Conservation (phyloP, 2,113 vertebrate species). For the Leiothrix lutea region DNA sequence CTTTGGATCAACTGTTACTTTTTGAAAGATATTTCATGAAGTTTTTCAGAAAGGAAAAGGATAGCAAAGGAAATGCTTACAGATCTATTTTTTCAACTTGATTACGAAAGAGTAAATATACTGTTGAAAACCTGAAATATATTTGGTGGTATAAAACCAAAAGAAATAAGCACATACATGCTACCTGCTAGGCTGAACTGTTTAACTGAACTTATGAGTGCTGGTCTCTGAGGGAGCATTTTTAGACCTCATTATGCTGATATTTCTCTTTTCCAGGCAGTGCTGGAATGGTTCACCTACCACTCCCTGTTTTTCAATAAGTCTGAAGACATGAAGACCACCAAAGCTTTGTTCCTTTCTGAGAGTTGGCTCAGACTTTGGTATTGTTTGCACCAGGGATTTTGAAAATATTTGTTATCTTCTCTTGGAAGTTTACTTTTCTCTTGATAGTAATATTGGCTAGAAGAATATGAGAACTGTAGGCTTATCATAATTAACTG, state of each 20-base stretch:
- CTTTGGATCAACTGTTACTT: slow-evolving; percentile 23
- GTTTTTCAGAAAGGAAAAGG: background rate
- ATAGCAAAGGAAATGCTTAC: background rate
- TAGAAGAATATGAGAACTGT: background rate
- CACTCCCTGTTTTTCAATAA: slow-evolving; percentile 26
- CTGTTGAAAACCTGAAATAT: background rate
- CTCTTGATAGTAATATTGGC: background rate
- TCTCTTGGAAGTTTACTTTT: slow-evolving; percentile 24
- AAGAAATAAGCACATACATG: background rate
- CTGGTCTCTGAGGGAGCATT: background rate
- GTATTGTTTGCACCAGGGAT: background rate
- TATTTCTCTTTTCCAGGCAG: background rate
- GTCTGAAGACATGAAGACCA: slow-evolving; percentile 28
- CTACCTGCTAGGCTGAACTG: background rate
- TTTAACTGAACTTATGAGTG: background rate
- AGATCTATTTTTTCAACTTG: background rate
- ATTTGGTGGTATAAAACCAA: background rate
- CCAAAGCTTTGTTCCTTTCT: slow-evolving; percentile 22
- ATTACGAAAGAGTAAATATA: background rate
- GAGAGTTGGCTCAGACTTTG: background rate
- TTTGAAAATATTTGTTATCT: slow-evolving; percentile 12
- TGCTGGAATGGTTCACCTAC: slow-evolving; percentile 2
- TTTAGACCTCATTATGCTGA: background rate
- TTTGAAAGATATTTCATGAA: background rate
- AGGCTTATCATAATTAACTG: background rate